Evolutionary conservation across 2,888 invertebrate genomes (phyloP).

Genomic region (Nudaria mundana): DNA sequence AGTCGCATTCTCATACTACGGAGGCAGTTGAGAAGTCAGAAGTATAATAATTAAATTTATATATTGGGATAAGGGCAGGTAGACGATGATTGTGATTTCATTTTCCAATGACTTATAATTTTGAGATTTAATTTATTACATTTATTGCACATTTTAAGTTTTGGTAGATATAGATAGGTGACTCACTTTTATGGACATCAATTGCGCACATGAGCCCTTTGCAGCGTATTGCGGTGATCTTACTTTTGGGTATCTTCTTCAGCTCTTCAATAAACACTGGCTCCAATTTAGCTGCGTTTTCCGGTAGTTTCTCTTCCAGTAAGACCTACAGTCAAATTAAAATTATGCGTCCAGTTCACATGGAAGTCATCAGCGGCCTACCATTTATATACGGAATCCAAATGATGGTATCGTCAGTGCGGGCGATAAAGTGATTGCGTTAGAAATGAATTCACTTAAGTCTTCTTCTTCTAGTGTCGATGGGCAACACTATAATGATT

Average conservation of each 20-base stretch:
- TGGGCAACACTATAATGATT: no score
- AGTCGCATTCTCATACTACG: no score
- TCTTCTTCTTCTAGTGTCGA: no score
- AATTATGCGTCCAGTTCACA: no score
- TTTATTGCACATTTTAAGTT: no score
- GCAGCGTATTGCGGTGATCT: slow-evolving; percentile 89
- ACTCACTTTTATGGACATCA: slow-evolving; percentile 88
- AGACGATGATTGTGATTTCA: neutral
- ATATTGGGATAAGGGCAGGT: neutral
- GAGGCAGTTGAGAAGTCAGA: neutral
- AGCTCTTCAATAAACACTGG: slow-evolving; percentile 86
- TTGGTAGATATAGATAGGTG: neutral
- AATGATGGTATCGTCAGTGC: no score
- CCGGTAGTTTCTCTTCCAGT: slow-evolving; percentile 91
- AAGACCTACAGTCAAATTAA: slow-evolving; percentile 81
- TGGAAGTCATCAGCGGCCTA: no score
- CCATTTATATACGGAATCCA: no score
- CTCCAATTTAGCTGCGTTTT: slow-evolving; percentile 91
- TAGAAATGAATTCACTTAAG: no score
- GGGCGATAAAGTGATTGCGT: no score
- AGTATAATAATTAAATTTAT: neutral
- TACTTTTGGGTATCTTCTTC: slow-evolving; percentile 85
- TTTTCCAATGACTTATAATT: no score
- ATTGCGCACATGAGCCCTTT: slow-evolving; percentile 96
- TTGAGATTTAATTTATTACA: no score